A percentile compares a stretch with the other conserved stretches of the same genome.
Evolutionary conservation across 2,797 vertebrate genomes (phyloP).

Genomic region (Spheniscus humboldti): DNA sequence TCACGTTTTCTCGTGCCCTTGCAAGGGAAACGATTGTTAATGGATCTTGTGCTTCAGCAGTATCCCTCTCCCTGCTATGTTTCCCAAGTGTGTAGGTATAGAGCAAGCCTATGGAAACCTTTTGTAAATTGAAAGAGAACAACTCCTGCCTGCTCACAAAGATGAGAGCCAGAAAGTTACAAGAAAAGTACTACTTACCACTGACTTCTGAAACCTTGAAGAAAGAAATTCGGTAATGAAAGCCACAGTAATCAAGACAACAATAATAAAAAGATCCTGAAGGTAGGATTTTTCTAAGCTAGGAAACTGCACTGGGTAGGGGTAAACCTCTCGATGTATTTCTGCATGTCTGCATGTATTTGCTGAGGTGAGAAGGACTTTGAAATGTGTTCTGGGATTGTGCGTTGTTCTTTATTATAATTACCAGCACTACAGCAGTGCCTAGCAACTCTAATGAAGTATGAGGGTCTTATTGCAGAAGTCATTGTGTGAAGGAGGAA

Average conservation of each 20-base stretch:
- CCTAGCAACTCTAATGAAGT: constrained; percentile 8
- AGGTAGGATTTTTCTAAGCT: not conserved
- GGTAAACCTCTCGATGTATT: not conserved
- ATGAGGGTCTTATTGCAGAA: not conserved
- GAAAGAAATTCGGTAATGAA: not conserved
- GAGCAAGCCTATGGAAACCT: not conserved
- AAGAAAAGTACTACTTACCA: not conserved
- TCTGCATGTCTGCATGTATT: not conserved
- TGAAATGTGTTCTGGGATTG: not conserved
- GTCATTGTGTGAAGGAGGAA: not conserved
- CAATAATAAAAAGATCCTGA: not conserved
- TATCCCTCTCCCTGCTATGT: not conserved
- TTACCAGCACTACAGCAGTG: not conserved
- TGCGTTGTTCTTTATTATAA: not conserved
- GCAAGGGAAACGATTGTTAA: not conserved
- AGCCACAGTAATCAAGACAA: not conserved
- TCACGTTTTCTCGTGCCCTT: not conserved
- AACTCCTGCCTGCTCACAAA: not conserved
- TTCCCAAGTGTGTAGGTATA: constrained; percentile 2
- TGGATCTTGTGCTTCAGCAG: not conserved
- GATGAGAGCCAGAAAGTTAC: not conserved
- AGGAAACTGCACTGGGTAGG: not conserved
- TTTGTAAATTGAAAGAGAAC: constrained; percentile 1
- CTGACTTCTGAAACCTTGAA: not conserved
- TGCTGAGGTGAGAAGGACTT: not conserved